Conservation (phyloP, 2,113 vertebrate genomes). For the Eudyptes chrysolophus region DNA sequence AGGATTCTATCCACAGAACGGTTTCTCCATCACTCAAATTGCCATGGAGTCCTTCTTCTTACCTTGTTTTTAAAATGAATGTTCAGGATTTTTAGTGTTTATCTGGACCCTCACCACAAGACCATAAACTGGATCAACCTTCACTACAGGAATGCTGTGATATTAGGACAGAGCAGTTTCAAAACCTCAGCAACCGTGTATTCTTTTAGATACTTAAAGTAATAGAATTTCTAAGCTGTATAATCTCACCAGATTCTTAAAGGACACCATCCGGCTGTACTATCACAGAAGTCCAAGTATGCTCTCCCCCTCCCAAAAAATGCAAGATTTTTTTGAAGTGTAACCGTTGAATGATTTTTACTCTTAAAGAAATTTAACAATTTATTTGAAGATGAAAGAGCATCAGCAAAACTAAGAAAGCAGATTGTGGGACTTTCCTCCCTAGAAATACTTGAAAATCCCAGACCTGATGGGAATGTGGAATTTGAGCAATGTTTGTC, state of each 20-base stretch:
- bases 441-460: background rate
- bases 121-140: background rate
- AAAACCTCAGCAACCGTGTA: slow-evolving; percentile 19
- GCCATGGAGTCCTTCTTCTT: background rate
- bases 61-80: background rate
- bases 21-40: background rate
- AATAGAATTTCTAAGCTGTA: slow-evolving; percentile 29
- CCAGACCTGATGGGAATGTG: background rate
- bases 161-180: background rate
- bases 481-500: background rate
- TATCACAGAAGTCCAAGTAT: slow-evolving; percentile 3
- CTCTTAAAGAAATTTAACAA: background rate
- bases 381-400: background rate
- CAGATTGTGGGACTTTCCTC: background rate
- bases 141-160: background rate
- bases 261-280: slow-evolving; percentile 43
- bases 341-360: background rate
- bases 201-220: slow-evolving; percentile 29
- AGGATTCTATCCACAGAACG: background rate
- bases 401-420: background rate
- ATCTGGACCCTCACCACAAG: background rate
- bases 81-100: background rate
- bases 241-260: slow-evolving; percentile 44
- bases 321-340: background rate
- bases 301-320: background rate